Conservation (phyloP, 2,797 vertebrate species). For the Echiichthys vipera region DNA sequence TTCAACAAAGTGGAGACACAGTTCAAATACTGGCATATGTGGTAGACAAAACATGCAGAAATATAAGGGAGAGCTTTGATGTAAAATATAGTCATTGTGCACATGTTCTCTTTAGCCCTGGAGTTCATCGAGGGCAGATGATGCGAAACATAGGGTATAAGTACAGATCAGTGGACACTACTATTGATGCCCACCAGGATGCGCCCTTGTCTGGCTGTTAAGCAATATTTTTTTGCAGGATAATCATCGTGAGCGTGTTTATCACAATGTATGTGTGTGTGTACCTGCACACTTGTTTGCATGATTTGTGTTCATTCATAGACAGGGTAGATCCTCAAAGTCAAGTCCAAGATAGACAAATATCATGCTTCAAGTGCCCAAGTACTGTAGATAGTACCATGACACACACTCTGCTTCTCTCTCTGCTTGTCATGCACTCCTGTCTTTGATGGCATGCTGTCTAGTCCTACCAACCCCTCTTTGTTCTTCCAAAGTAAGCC, state of each 20-base stretch:
- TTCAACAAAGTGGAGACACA: background rate
- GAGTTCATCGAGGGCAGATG: background rate
- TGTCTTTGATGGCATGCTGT: constrained; percentile 60
- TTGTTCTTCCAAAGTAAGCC: constrained; percentile 63
- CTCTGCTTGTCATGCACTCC: constrained; percentile 48
- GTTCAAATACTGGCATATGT: background rate
- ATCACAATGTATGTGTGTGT: background rate
- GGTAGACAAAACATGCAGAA: background rate
- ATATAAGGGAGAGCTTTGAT: background rate
- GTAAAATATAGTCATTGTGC: background rate
- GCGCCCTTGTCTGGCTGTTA: constrained; percentile 39
- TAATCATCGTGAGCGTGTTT: background rate
- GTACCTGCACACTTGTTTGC: background rate
- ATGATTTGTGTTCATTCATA: background rate
- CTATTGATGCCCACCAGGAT: constrained; percentile 52
- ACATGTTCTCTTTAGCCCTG: background rate
- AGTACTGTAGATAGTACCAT: constrained; percentile 36
- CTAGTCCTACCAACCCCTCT: constrained; percentile 44
- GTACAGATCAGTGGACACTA: background rate
- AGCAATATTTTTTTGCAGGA: background rate
- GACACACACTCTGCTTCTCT: constrained; percentile 15
- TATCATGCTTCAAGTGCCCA: constrained; percentile 8
- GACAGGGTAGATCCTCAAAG: constrained; percentile 20
- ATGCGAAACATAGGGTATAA: background rate
- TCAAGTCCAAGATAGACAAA: constrained; percentile 5